Conservation (phyloP, 2,113 vertebrate genomes). For the Budorcas taxicolor region DNA sequence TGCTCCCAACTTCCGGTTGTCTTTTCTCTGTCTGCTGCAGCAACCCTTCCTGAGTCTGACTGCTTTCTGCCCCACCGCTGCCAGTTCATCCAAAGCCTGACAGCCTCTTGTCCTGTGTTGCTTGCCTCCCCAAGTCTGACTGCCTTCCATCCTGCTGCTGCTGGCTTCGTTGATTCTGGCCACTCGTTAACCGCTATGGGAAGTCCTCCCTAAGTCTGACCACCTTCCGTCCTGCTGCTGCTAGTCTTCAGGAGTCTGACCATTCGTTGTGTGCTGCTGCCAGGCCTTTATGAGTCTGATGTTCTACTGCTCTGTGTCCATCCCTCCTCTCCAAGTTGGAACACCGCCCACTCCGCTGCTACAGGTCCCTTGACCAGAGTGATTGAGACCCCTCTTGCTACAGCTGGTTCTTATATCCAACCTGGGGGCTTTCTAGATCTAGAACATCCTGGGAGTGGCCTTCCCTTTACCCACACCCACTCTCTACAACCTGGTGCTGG, state of each 20-base stretch:
- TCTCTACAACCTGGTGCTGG: neutral
- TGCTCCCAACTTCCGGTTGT: neutral
- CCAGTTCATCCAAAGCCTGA: neutral
- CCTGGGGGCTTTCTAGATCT: neutral
- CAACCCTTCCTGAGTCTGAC: neutral
- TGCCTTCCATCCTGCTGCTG: neutral
- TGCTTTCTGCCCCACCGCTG: rapidly evolving
- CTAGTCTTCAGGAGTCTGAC: neutral
- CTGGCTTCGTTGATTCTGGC: neutral
- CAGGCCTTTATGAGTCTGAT: neutral
- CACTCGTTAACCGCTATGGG: neutral
- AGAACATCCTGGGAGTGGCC: neutral
- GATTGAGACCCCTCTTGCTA: neutral
- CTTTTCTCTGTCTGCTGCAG: neutral
- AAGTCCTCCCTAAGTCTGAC: neutral
- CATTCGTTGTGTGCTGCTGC: neutral
- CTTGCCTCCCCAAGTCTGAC: neutral
- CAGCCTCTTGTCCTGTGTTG: neutral
- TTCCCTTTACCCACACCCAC: neutral
- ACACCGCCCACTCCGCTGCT: neutral
- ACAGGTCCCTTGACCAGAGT: neutral
- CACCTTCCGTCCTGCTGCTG: neutral
- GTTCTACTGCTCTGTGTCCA: neutral
- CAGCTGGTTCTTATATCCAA: neutral
- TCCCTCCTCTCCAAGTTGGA: neutral